These are phyloP conservation scores for Megaceryle alcyon DNA, from an alignment of 2,797 vertebrate species.

Conservation along the genomic window DNA sequence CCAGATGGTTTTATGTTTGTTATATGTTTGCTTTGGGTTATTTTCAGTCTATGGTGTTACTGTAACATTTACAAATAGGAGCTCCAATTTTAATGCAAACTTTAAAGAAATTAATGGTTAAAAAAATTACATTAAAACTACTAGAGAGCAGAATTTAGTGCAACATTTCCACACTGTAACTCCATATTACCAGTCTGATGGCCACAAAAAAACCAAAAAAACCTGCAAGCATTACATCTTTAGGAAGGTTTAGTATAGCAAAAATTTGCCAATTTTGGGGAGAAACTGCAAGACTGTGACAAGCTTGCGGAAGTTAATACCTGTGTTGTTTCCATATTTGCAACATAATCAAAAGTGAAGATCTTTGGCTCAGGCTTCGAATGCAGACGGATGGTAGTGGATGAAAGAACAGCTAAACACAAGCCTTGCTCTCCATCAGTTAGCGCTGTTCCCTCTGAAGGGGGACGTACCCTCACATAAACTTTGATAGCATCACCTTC, in stretches of 20 bases:
- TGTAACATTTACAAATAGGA: not conserved
- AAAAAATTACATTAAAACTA: not conserved
- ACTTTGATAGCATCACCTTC: slow-evolving; percentile 95
- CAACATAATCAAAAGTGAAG: slow-evolving; percentile 94
- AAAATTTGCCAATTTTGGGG: too few relatives aligned
- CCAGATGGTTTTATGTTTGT: too few relatives aligned
- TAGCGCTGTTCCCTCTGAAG: slow-evolving; percentile 77
- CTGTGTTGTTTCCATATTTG: slow-evolving; percentile 90
- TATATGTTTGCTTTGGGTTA: not conserved
- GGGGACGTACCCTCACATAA: slow-evolving; percentile 90
- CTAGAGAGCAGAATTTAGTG: not conserved
- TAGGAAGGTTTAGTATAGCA: not conserved
- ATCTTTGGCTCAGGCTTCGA: slow-evolving; percentile 92
- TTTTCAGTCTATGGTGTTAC: not conserved
- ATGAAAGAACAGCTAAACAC: slow-evolving; percentile 88
- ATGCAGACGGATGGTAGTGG: slow-evolving; percentile 87
- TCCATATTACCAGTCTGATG: too few relatives aligned
- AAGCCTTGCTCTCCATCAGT: slow-evolving; percentile 84
- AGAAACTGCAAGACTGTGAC: not conserved
- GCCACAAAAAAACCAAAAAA: too few relatives aligned
- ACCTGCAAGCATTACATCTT: not conserved
- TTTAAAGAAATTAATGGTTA: not conserved
- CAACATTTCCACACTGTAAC: not conserved
- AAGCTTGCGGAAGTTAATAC: slow-evolving; percentile 69
- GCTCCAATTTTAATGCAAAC: not conserved